Base-by-base conservation (phyloP, 1,140 invertebrate species). In the Galendromus occidentalis region DNA sequence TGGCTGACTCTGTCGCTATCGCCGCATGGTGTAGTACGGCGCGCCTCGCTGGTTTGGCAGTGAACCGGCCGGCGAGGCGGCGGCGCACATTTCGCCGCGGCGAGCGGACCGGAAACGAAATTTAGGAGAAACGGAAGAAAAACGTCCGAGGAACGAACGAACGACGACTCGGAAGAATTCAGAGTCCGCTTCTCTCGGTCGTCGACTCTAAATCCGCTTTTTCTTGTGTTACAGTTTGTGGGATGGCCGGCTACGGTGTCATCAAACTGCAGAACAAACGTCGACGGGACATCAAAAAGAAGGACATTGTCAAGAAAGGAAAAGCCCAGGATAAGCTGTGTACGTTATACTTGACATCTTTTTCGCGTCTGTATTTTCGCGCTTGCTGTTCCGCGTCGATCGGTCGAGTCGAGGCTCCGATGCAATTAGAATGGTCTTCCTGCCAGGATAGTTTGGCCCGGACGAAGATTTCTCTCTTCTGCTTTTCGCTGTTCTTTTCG, bases 191-290 rank as follows among this genome's bases (percentile, higher is more conserved):
- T 39, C 33, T 39, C 9, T 39, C 9, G 4, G 33, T 9, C 33
- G 9, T 9, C 4, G 33, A 39, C 4, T 39, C 9, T 39, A 9
- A 39, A 39, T 4, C 33, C 33, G 33, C 33, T 4, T 39, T 30
- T 66, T 44, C 66, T 44, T 66, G 42, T 47, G 12, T 39, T 68
- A 64, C 66, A 78, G 77, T 76, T 68, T 78, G 87, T 70, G 88
- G 87, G 2, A 87, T 86, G n/a, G 87, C 87, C 1, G 91, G 86
- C 0, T 95, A 95, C 72, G 86, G 88, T 20, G 84, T 94, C 0
- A 87, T 95, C 0, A 94, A 94, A 73, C 76, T 91, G 42, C 88
- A 94, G 74, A 94, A 93, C 70, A 84, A 86, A 65, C 81, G 86
- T 4, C 76, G 89, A 39, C 76, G 89, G 0, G 79, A 82, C 33